Evolutionary conservation across 2,797 vertebrate species (phyloP), one percentile per base, ranked within the genome.

Genomic region (Takifugu ocellatus): DNA sequence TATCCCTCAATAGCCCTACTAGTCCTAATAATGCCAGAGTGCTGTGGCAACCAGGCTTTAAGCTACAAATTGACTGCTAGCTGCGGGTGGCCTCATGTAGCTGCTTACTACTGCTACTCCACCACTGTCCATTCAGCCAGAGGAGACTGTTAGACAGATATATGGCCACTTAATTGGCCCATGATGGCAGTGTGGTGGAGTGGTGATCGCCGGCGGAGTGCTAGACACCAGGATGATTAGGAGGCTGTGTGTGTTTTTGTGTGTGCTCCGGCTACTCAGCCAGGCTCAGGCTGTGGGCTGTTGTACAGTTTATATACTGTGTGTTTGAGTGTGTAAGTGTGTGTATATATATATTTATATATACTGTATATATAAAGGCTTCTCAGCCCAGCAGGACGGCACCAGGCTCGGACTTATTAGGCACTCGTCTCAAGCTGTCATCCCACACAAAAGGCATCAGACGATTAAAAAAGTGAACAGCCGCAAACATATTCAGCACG

Each of bases 101-200:
- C 78, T 67, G 65, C 78, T 84, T 81, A 81, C 77, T 75, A 67
- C 73, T 79, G 77, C 71, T 65, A 74, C 85, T 84, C 62, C 71
- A 68, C 48, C 72, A 76, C 81, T 84, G 83, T 79, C 85, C 87
- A 62, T 88, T 84, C 85, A 85, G 88, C 87, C 85, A 78, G 81
- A 81, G 80, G 82, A 87, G 84, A 74, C 75, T 79, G 84, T 82
- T 82, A 83, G 82, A 88, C 87, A 89, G 88, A 90, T 88, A 90
- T 90, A 90, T 88, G 89, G 85, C 84, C 88, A 88, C 85, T 88
- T 92, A 91, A 92, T 91, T 91, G 90, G 88, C 83, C 88, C 89
- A 90, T 92, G 89, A 91, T 90, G 90, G 86, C 87, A 81, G 81
- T 71, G 84, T 86, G 79, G 88, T 76, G 74, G 82, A 87, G 87